These are phyloP conservation scores for Ectemnius continuus DNA, from an alignment of 2,888 invertebrate species.

Conservation along the genomic window DNA sequence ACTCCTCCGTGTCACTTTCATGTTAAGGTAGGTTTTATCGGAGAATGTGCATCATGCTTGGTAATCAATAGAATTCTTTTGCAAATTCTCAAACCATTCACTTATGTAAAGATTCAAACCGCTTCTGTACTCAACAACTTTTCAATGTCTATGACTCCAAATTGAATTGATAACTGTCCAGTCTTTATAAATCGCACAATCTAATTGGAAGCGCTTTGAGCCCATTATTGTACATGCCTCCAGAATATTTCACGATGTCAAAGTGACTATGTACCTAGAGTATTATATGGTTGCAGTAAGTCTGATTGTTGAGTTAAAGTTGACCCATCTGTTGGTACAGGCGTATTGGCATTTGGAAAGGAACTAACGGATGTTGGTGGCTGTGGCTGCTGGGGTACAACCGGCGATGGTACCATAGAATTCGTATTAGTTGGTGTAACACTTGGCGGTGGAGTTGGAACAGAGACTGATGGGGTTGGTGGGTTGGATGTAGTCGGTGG, in stretches of 20 bases:
- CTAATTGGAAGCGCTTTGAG: too few species aligned
- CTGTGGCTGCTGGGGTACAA: slow-evolving; percentile 69
- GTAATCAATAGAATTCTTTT: too few species aligned
- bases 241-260: neutral
- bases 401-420: slow-evolving; percentile 70
- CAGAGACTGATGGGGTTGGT: slow-evolving; percentile 69
- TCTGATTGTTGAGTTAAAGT: slow-evolving; percentile 70
- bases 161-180: too few species aligned
- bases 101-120: too few species aligned
- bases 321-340: slow-evolving; percentile 65
- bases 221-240: too few species aligned
- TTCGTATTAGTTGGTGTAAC: slow-evolving; percentile 72
- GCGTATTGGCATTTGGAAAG: slow-evolving; percentile 70
- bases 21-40: too few species aligned
- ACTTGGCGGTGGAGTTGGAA: slow-evolving; percentile 73
- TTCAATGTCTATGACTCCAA: too few species aligned
- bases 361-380: slow-evolving; percentile 70
- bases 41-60: too few species aligned
- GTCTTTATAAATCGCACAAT: too few species aligned
- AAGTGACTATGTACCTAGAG: slow-evolving; percentile 68
- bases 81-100: too few species aligned
- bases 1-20: neutral
- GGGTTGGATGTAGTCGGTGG: slow-evolving; percentile 68
- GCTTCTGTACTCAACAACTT: too few species aligned
- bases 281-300: slow-evolving; percentile 74